Base-by-base conservation (phyloP, 1,140 invertebrate genomes). In the Neelides sp. region DNA sequence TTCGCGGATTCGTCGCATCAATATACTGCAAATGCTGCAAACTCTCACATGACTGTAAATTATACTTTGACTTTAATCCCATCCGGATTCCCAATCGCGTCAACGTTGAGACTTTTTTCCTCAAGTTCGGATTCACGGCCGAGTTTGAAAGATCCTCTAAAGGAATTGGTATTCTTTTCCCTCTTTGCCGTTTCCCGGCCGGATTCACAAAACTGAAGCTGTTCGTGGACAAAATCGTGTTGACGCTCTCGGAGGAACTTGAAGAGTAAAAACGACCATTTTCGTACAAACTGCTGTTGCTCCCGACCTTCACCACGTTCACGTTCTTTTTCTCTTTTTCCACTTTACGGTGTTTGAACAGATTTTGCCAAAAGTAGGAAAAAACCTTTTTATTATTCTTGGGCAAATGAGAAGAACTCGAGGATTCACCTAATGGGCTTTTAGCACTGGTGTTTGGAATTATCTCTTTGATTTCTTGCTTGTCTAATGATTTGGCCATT, bases 1-100 rank as follows among this genome's bases (percentile, higher is more conserved):
- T 4, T 23, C 20, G 40, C 7, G 5, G 7, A 17, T 41, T 41
- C 5, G 5, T n/a, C 23, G 19, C 4, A 20, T 40, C n/a, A 15
- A 2, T 3, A 8, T 8, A 4, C 42, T 48, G 27, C 17, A 32
- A 23, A 32, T 52, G 30, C 27, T 59, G 53, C 7, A 60, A 27
- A 5, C 52, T 54, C 27, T 60, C 58, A 40, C 58, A 60, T 8
- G 58, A 60, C 22, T 60, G 58, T 41, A 60, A 49, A 46, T 60
- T 60, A 37, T 60, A 60, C 47, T 60, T 60, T 28, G 35, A 48
- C 36, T 60, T 60, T 12, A 59, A 41, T 23, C 58, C 58, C 3
- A 60, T 57, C 48, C 50, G 48, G 15, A 51, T 49, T 4, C 58
- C 58, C 4, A 60, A 19, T 17, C 48, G 46, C 32, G 45, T 44